Conservation (phyloP, 2,113 vertebrate species). For the Alectura lathami region DNA sequence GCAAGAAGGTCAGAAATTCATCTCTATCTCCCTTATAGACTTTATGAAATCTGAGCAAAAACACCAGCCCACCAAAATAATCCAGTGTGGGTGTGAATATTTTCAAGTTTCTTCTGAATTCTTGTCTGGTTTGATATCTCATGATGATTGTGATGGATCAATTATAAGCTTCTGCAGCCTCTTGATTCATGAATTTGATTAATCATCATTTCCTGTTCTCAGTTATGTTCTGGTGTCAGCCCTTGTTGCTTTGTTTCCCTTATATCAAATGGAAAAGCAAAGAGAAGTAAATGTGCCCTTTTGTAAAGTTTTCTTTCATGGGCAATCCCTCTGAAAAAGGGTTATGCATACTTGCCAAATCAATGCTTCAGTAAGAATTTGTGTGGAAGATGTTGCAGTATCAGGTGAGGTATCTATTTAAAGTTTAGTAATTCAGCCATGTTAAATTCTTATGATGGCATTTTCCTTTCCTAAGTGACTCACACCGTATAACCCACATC, state of each 20-base stretch:
- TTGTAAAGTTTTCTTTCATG: not conserved
- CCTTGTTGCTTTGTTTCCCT: not conserved
- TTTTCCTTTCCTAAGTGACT: not conserved
- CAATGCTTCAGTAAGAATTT: fast-evolving
- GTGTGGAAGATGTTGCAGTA: not conserved
- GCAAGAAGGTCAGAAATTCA: not conserved
- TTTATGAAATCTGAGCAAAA: not conserved
- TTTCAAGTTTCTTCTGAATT: not conserved
- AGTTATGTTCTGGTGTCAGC: not conserved
- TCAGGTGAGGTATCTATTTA: not conserved
- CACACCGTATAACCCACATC: not conserved
- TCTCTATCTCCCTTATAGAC: not conserved
- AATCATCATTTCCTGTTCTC: not conserved
- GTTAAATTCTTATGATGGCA: not conserved
- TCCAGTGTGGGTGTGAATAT: not conserved
- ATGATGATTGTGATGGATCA: not conserved
- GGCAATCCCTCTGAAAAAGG: not conserved
- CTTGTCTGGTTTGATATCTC: not conserved
- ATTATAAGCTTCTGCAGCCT: not conserved
- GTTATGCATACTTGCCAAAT: not conserved
- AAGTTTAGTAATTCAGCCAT: not conserved
- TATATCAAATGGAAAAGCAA: not conserved
- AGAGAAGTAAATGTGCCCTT: not conserved
- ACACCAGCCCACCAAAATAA: not conserved
- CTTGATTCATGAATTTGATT: not conserved